A percentile compares a stretch with the other conserved stretches of the same genome.
phyloP scores from a whole-genome alignment of 2,888 invertebrate species.

The Pristionchus maxplancki region DNA sequence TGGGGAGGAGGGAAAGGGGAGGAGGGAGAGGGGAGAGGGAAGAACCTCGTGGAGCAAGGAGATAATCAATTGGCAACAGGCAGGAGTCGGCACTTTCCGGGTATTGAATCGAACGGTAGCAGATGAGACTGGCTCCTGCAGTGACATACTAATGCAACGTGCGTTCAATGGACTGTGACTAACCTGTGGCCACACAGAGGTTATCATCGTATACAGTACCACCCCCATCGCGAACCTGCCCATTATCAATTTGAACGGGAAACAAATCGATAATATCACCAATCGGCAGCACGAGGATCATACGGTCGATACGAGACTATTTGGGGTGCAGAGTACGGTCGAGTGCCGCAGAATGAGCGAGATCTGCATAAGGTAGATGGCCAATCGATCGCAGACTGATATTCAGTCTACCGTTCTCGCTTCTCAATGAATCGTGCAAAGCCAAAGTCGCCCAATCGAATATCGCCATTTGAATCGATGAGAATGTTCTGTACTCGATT shows the following conservation, averaged over 20 bases:
- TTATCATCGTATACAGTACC: conserved; percentile 69
- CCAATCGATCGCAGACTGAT: not conserved
- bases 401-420: conserved; percentile 58
- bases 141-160: not conserved
- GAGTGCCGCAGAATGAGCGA: conserved; percentile 70
- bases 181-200: conserved; percentile 67
- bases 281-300: conserved; percentile 66
- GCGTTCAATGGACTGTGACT: not conserved
- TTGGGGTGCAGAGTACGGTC: conserved; percentile 62
- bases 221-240: conserved; percentile 57
- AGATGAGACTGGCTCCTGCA: conserved; percentile 48
- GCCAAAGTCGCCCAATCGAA: conserved; percentile 71
- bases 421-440: conserved; percentile 64
- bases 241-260: not conserved
- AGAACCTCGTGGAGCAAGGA: conserved; percentile 58
- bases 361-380: conserved; percentile 55
- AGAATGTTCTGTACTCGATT: conserved; percentile 66
- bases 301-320: conserved; percentile 59
- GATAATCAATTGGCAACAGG: conserved; percentile 59
- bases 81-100: conserved; percentile 53
- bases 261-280: conserved; percentile 57
- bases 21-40: no score
- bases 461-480: conserved; percentile 67
- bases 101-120: conserved; percentile 52
- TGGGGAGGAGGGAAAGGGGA: not conserved